phyloP scores from a whole-genome alignment of 2,113 vertebrate genomes.

The Anguilla rostrata region DNA sequence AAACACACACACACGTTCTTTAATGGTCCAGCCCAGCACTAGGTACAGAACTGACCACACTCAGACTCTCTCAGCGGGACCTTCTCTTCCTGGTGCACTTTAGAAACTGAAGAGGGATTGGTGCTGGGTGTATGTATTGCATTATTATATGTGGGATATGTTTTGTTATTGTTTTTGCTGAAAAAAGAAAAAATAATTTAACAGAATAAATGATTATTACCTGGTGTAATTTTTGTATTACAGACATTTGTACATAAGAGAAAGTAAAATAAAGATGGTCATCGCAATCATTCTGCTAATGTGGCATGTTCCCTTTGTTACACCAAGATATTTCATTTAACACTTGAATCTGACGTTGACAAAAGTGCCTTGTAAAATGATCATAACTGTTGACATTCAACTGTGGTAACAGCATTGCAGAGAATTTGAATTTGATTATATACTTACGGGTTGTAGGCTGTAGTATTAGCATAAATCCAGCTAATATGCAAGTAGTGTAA shows the following conservation, averaged over 20 bases:
- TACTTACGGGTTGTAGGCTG: neutral
- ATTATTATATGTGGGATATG: conserved; percentile 39
- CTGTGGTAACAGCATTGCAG: neutral
- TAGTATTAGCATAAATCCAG: neutral
- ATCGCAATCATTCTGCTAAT: conserved; percentile 8
- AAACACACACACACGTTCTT: neutral
- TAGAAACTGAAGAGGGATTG: conserved; percentile 59
- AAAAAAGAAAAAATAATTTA: conserved; percentile 58
- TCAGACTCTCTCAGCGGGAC: conserved; percentile 34
- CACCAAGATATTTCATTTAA: neutral
- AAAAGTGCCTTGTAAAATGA: neutral
- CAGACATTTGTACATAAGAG: conserved; percentile 58
- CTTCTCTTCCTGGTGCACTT: conserved; percentile 68
- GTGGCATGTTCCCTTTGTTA: neutral
- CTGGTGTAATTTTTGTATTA: conserved; percentile 50
- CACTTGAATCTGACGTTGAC: neutral
- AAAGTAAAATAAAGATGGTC: conserved; percentile 58
- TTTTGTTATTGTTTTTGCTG: conserved; percentile 48
- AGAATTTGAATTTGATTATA: too few species aligned
- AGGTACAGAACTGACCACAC: conserved; percentile 47
- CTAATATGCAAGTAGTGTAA: neutral
- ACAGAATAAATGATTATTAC: conserved; percentile 56
- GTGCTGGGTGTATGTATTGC: conserved; percentile 39
- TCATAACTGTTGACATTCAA: neutral
- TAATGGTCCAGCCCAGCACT: conserved; percentile 29